These are phyloP conservation scores for Lepus timidus DNA, from an alignment of 2,113 vertebrate genomes.

Conservation along the genomic window DNA sequence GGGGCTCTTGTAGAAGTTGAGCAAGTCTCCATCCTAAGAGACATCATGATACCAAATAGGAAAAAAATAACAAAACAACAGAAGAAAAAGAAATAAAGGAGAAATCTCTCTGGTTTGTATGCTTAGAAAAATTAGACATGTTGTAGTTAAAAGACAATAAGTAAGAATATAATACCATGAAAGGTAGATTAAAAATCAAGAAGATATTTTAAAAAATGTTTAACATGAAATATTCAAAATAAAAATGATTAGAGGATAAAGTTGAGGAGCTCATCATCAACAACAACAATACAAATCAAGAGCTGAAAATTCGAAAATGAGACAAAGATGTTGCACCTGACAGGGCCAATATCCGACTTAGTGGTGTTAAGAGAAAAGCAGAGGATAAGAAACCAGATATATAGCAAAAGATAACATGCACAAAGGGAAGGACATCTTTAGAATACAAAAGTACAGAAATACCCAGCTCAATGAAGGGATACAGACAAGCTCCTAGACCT, in stretches of 20 bases:
- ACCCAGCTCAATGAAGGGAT: neutral
- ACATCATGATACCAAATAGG: neutral
- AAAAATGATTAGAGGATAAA: constrained; percentile 44
- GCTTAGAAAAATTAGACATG: constrained; percentile 42
- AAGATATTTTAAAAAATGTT: constrained; percentile 11
- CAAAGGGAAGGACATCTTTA: neutral
- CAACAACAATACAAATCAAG: neutral
- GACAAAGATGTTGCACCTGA: neutral
- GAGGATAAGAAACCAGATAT: neutral
- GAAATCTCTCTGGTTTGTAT: neutral
- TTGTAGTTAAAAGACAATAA: neutral
- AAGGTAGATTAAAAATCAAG: neutral
- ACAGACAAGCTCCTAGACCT: neutral
- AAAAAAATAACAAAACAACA: neutral
- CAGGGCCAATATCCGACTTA: neutral
- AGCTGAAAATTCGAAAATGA: neutral
- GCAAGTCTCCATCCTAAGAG: neutral
- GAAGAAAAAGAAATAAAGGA: neutral
- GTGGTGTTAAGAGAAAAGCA: neutral
- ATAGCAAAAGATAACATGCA: neutral
- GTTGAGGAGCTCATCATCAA: neutral
- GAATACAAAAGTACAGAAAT: neutral
- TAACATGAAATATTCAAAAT: constrained; percentile 56
- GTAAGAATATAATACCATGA: neutral
- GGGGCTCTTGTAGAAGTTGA: neutral